Evolutionary conservation across 2,888 invertebrate species (phyloP), one percentile per base, ranked within the genome.

Genomic region (Pogonocherus hispidulus): DNA sequence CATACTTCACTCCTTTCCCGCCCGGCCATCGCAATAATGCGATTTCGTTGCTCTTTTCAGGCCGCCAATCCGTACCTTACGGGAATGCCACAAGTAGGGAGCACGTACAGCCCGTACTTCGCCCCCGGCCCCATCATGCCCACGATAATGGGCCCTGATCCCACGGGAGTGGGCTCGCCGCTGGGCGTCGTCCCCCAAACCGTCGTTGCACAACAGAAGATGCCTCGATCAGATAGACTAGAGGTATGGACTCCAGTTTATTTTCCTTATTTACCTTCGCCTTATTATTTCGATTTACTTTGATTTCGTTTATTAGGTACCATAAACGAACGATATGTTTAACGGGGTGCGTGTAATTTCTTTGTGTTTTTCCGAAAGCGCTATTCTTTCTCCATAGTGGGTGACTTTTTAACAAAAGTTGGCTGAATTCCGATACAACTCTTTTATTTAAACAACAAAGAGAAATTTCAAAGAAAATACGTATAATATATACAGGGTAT

Each of bases 191-290:
- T 91, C 86, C 94, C 91, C 86, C 95, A 94, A 90, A 93, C 92
- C 86, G 95, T 93, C 86, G 94, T 93, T 87, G 87, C 90, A 82
- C 93, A 96, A 88, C 96, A 96, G 90, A 97, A 97, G 90, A 91
- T 96, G 91, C 94, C 95, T 82, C 93, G 97, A 87, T 93, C 96
- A 86, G 97, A 97, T 88, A 92, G 97, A 89, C 92, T 97, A 88
- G 97, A 97, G 96, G 97, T 97, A 91, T 91, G 92, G 66, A 63
- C 55, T 66, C 69, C 73, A 16, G 47, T 69, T 69, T 62, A 68
- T 64, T 44, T 69, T 16, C 63, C 54, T 49, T 27, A 3, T 8
- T 47, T 68, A 35, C 67, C 69, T 14, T 35, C 63, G 32, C 62
- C 71, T 19, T 70, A 64, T 64, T 67, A 62, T 32, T 64, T 70